phyloP scores from a whole-genome alignment of 2,888 invertebrate species.

The Pyrrhia umbra region DNA sequence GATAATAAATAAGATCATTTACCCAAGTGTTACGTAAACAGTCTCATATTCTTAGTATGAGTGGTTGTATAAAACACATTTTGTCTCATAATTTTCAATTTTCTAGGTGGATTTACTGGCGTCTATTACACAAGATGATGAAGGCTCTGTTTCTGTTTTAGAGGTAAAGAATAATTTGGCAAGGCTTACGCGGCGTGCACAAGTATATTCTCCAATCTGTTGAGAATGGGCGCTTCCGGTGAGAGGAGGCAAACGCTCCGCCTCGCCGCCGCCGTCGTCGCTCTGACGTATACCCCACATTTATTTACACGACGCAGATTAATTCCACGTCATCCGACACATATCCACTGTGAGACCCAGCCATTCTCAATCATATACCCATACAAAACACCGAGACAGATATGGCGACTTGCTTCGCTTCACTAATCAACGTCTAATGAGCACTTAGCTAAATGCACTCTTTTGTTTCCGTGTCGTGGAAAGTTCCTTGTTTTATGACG shows the following conservation, averaged over 20 bases:
- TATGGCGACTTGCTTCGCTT: slow-evolving; percentile 53
- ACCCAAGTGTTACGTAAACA: slow-evolving; percentile 22
- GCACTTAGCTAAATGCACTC: slow-evolving; percentile 57
- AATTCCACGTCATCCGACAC: slow-evolving; percentile 83
- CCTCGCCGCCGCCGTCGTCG: slow-evolving; percentile 69
- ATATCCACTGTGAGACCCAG: slow-evolving; percentile 74
- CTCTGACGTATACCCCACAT: slow-evolving; percentile 82
- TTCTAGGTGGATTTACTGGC: slow-evolving; percentile 69
- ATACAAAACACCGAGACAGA: slow-evolving; percentile 66
- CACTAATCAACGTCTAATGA: slow-evolving; percentile 63
- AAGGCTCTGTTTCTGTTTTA: slow-evolving; percentile 73
- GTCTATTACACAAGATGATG: slow-evolving; percentile 70
- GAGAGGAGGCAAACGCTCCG: slow-evolving; percentile 63
- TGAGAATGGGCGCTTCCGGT: slow-evolving; percentile 70
- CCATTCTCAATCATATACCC: slow-evolving; percentile 76
- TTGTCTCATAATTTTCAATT: slow-evolving; percentile 69
- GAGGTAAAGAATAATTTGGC: slow-evolving; percentile 76
- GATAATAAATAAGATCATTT: slow-evolving; percentile 28
- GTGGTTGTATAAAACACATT: slow-evolving; percentile 42
- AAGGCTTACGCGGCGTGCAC: slow-evolving; percentile 66
- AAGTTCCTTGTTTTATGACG: slow-evolving; percentile 14
- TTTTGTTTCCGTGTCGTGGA: slow-evolving; percentile 38
- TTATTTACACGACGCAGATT: slow-evolving; percentile 87
- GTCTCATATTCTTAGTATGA: slow-evolving; percentile 27
- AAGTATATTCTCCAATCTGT: slow-evolving; percentile 71